Evolutionary conservation across 2,113 vertebrate species (phyloP).

Genomic region (Calidris pygmaea): DNA sequence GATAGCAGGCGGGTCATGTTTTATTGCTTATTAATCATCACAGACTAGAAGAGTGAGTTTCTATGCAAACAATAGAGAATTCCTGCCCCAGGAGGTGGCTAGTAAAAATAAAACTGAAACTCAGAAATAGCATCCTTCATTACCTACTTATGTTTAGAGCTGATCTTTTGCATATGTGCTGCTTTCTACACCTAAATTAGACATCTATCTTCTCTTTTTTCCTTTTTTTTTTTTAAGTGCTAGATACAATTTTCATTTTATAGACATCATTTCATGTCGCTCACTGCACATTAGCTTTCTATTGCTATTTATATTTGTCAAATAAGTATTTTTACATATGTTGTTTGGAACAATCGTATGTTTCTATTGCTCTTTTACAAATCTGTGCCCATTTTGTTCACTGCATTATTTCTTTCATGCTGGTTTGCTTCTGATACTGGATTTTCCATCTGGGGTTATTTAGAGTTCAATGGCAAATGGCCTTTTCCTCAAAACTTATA

Average conservation of each 20-base stretch:
- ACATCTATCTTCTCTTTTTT: not conserved
- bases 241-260: not conserved
- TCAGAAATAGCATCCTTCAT: not conserved
- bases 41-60: not conserved
- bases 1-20: not conserved
- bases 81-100: not conserved
- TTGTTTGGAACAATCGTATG: not conserved
- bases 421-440: not conserved
- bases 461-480: not conserved
- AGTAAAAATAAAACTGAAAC: not conserved
- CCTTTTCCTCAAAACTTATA: not conserved
- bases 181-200: not conserved
- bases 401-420: not conserved
- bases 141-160: not conserved
- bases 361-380: not conserved
- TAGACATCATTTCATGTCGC: not conserved
- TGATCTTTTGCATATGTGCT: not conserved
- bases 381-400: not conserved
- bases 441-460: not conserved
- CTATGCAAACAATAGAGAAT: not conserved
- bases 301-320: not conserved
- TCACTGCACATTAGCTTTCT: not conserved
- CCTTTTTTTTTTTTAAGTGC: not conserved
- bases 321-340: not conserved
- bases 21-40: not conserved